Conservation (phyloP, 2,888 invertebrate species). For the Nemotelus pantherinus region DNA sequence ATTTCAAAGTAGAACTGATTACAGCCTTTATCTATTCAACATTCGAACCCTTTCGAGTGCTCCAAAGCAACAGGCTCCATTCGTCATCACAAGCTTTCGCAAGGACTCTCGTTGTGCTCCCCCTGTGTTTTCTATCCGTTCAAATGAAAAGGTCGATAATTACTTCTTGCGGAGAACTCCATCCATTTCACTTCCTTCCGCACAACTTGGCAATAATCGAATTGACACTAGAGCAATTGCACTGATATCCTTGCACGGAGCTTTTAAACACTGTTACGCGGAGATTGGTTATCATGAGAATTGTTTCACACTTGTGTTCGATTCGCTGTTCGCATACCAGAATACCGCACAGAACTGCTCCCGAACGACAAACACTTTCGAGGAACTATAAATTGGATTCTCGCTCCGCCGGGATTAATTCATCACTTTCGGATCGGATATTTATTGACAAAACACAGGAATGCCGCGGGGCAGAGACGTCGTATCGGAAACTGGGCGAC, state of each 20-base stretch:
- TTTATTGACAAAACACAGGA: conserved; percentile 44
- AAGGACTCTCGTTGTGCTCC: not conserved
- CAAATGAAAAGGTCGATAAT: conserved; percentile 8
- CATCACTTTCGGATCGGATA: conserved; percentile 41
- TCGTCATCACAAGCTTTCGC: not conserved
- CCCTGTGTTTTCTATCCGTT: conserved; percentile 24
- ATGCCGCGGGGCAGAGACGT: not conserved
- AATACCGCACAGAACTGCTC: conserved; percentile 14
- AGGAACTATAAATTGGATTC: conserved; percentile 40
- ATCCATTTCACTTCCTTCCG: not conserved
- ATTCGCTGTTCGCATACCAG: conserved; percentile 18
- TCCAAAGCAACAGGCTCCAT: conserved; percentile 37
- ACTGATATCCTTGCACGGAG: conserved; percentile 39
- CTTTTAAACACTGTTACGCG: conserved; percentile 18
- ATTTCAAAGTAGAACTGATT: too few species aligned
- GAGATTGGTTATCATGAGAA: not conserved
- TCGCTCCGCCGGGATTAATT: conserved; percentile 38
- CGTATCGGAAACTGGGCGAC: not conserved
- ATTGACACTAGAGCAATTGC: conserved; percentile 37
- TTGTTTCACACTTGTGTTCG: conserved; percentile 23
- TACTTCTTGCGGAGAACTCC: not conserved
- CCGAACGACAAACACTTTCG: conserved; percentile 27
- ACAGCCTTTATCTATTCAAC: too few species aligned
- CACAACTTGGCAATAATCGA: conserved; percentile 22
- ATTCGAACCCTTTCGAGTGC: too few species aligned